Evolutionary conservation across 2,797 vertebrate species (phyloP).

Genomic region (Falco berigora): DNA sequence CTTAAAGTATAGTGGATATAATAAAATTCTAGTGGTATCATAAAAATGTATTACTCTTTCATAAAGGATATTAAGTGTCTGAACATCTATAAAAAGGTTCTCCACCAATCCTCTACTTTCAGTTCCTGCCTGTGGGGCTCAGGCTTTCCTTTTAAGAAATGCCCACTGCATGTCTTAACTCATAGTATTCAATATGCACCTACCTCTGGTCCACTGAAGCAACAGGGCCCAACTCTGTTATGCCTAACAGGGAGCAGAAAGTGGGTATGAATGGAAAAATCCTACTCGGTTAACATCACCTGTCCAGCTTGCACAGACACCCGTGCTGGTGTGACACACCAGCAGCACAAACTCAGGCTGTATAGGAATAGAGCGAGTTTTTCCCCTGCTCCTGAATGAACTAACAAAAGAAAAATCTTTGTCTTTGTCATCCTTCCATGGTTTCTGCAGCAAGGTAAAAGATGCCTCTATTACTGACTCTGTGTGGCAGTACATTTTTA

Average conservation of each 20-base stretch:
- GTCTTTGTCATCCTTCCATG: not conserved
- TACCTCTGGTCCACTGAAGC: not conserved
- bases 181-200: not conserved
- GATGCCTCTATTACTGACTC: not conserved
- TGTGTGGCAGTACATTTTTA: not conserved
- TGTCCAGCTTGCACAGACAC: not conserved
- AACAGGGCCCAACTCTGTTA: not conserved
- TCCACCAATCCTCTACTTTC: not conserved
- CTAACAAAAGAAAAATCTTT: not conserved
- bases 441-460: not conserved
- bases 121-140: not conserved
- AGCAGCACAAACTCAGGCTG: not conserved
- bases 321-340: not conserved
- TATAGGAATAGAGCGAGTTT: not conserved
- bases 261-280: not conserved
- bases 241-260: not conserved
- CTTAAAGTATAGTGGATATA: not conserved
- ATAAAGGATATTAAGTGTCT: not conserved
- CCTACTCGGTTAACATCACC: not conserved
- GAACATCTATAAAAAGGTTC: not conserved
- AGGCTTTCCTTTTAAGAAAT: not conserved
- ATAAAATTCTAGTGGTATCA: conserved; percentile 21
- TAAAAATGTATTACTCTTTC: conserved; percentile 34
- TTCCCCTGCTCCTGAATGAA: not conserved
- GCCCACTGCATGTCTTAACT: not conserved